Percentiles rank a stretch among this genome's conserved stretches.
Evolutionary conservation across 2,797 vertebrate genomes (phyloP).

Genomic region (Karalla daura): DNA sequence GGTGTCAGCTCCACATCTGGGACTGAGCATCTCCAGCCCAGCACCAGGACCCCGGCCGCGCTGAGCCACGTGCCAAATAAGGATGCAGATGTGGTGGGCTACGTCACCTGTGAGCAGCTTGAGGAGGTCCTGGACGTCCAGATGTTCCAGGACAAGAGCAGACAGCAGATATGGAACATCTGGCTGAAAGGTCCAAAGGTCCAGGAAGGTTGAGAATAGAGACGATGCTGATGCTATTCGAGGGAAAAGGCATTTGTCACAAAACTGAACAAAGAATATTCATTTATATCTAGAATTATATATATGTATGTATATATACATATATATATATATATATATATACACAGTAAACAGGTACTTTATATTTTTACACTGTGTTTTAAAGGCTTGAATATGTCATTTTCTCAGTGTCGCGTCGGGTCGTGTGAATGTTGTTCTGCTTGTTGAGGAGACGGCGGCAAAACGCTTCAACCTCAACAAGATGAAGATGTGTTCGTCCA

Average conservation of each 20-base stretch:
- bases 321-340: slow-evolving; percentile 52
- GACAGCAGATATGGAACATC: too few relatives aligned
- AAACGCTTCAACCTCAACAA: slow-evolving; percentile 3
- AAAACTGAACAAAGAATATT: slow-evolving; percentile 54
- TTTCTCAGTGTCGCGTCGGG: slow-evolving; percentile 50
- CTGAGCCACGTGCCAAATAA: too few relatives aligned
- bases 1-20: too few relatives aligned
- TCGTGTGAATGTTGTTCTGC: slow-evolving; percentile 59
- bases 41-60: too few relatives aligned
- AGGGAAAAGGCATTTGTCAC: slow-evolving; percentile 37
- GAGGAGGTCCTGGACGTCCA: too few relatives aligned
- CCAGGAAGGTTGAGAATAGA: too few relatives aligned
- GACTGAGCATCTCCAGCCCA: too few relatives aligned
- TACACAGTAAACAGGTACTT: slow-evolving; percentile 79
- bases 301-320: slow-evolving; percentile 54
- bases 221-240: too few relatives aligned
- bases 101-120: too few relatives aligned
- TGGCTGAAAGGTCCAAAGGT: too few relatives aligned
- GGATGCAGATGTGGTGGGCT: too few relatives aligned
- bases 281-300: slow-evolving; percentile 61
- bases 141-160: too few relatives aligned
- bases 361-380: slow-evolving; percentile 77
- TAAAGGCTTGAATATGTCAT: slow-evolving; percentile 66
- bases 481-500: not conserved
- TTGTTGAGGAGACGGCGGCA: slow-evolving; percentile 25